Conservation (phyloP, 1,140 invertebrate genomes). For the Sycophaga agraensis region DNA sequence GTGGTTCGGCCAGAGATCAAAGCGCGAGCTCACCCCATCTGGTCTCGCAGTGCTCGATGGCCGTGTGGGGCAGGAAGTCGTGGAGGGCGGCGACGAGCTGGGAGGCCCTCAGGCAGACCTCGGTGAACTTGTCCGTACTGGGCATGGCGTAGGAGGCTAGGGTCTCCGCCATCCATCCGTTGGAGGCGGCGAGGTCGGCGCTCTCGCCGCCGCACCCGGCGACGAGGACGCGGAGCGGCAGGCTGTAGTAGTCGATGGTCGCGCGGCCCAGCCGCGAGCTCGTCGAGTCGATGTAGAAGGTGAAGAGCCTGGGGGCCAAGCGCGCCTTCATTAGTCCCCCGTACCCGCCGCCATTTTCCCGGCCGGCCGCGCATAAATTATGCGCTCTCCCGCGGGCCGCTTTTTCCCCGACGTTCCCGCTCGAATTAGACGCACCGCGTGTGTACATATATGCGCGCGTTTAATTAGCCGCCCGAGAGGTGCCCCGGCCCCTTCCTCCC, state of each 20-base stretch:
- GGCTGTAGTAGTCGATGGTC: constrained; percentile 81
- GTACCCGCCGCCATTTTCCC: no score
- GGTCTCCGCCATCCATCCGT: constrained; percentile 81
- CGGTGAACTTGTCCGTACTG: constrained; percentile 69
- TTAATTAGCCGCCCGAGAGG: no score
- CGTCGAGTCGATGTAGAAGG: constrained; percentile 82
- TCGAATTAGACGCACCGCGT: no score
- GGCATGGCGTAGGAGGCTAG: constrained; percentile 81
- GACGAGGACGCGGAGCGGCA: constrained; percentile 76
- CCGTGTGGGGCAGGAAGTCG: constrained; percentile 73
- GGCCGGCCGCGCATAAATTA: no score
- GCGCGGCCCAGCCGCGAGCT: constrained; percentile 68
- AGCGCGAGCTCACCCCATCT: constrained; percentile 56
- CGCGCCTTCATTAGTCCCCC: no score
- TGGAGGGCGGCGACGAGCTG: constrained; percentile 77
- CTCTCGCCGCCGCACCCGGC: constrained; percentile 72
- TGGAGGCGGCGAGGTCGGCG: constrained; percentile 69
- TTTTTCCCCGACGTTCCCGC: no score
- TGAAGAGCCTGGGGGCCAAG: constrained; percentile 67
- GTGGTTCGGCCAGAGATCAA: no score
- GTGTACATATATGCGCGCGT: no score
- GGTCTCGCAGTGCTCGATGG: constrained; percentile 71
- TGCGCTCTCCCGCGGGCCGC: no score
- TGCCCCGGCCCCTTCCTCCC: no score
- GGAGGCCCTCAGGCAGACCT: constrained; percentile 75